Base-by-base conservation (phyloP, 2,113 vertebrate species). In the Entomyzon cyanotis region DNA sequence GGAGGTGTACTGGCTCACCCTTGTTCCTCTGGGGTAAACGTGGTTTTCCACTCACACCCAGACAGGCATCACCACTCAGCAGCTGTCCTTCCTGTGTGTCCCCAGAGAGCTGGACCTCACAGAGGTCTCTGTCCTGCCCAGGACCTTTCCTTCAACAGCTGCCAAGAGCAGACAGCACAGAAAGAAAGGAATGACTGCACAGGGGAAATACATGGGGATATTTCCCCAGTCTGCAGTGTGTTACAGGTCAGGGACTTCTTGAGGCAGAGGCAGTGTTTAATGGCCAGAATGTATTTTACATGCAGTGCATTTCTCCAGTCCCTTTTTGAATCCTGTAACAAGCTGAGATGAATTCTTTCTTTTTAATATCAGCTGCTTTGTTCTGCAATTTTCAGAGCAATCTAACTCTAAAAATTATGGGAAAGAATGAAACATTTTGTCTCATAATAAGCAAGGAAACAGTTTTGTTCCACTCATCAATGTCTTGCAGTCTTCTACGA, bases 281-380 rank as follows among this genome's bases (percentile, higher is more conserved):
- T 42, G 59, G 17, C 46, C 87, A 53, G 47, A 74, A 30, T 2
- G 5, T 55, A 50, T 67, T 92, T 87, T 80, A 93, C 53, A 62
- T 74, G 67, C 37, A 55, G 24, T 14, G 30, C 33, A 59, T 56
- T 89, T 87, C 50, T 80, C 28, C 46, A 50, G 50, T 76, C 42
- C 30, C 37, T 86, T 86, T 92, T 13, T 67, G 30, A 89, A 59
- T 70, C 18, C 73, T 18, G 12, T 90, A 73, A 90, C 65, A 63
- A 83, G 42, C 27, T 55, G 47, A 86, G 27, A 67, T 58, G 14
- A 77, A 73, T 70, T 70, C 30, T 68, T 89, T 46, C 50, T 60
- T 94, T 75, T 84, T 73, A 95, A 53, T 70, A 88, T 44, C 24
- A 60, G 41, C 30, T 92, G 31, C 47, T 90, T 91, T 81, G 65